Percentiles rank a stretch among this genome's conserved stretches.
phyloP scores from a whole-genome alignment of 1,140 invertebrate genomes.

The Drosophila seguyi region DNA sequence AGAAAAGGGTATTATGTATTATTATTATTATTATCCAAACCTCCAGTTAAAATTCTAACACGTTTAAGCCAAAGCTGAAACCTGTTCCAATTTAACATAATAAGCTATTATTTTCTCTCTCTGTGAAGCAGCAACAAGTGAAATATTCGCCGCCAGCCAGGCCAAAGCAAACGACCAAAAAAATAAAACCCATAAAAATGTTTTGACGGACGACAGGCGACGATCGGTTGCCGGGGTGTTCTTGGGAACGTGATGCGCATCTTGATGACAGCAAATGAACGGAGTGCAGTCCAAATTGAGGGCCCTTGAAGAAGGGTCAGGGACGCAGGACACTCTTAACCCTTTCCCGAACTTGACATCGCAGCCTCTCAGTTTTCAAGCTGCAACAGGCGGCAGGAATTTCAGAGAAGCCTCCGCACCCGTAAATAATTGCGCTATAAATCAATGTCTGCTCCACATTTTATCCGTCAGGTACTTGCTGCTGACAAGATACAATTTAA shows the following conservation, averaged over 20 bases:
- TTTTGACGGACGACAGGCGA: conserved; percentile 68
- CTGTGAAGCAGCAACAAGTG: conserved; percentile 67
- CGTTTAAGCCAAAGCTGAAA: too few species aligned
- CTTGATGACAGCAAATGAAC: conserved; percentile 48
- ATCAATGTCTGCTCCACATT: conserved; percentile 78
- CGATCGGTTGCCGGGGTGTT: conserved; percentile 51
- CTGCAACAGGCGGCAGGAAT: conserved; percentile 9
- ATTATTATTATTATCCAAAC: background rate
- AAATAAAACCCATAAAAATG: conserved; percentile 73
- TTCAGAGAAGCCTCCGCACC: conserved; percentile 10
- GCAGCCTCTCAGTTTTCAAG: conserved; percentile 1
- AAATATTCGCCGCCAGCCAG: conserved; percentile 44
- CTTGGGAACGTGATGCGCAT: conserved; percentile 52
- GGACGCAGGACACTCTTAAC: conserved; percentile 14
- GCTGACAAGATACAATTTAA: conserved; percentile 43
- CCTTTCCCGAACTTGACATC: background rate
- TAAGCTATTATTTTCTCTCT: background rate
- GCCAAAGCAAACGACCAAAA: conserved; percentile 34
- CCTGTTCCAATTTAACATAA: too few species aligned
- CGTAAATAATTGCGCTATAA: conserved; percentile 78
- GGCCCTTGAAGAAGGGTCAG: conserved; percentile 26
- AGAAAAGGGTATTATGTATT: background rate
- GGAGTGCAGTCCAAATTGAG: conserved; percentile 32
- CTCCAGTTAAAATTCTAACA: background rate
- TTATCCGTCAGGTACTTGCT: conserved; percentile 62